Base-by-base conservation (phyloP, 2,113 vertebrate genomes). In the Boleophthalmus pectinirostris region DNA sequence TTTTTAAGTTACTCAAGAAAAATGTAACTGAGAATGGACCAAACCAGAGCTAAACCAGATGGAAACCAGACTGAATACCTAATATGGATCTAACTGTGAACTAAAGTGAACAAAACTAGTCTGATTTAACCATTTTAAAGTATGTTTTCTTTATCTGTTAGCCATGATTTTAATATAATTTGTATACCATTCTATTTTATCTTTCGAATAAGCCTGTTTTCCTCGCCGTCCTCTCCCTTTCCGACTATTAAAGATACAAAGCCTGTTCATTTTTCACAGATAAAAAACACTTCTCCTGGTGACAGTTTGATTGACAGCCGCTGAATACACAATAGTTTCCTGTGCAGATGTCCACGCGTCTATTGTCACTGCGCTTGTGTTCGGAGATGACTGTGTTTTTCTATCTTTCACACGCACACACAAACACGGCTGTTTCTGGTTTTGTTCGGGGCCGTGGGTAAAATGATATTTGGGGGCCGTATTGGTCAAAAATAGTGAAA, bases 241-340 rank as follows among this genome's bases (percentile, higher is more conserved):
- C 25, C 18, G 51, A 54, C 69, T 65, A 57, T 49, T 81, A 18
- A 66, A 64, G 72, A 60, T 69, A 57, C 15, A 56, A 24, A 46
- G 5, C 47, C 24, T 51, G 25, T 74, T 86, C 74, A 77, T 66
- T 46, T 85, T 75, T 77, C 15, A 54, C 72, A 69, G 74, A 76
- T 70, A 25, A 23, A 43, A 58, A 63, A 66, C 33, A 67, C 72
- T 47, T 51, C 51, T 63, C 64, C 67, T 53, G 66, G 68, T 47
- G 64, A 74, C 80, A 82, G 79, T 63, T 84, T 80, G 78, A 82
- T 70, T 78, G 82, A 70, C 81, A 81, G 81, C 45, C 73, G 74
- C 83, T 13, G 69, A 12, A 1, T 21, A 33, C 24, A 53, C 72
- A 63, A 29, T 72, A 68, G 68, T 79, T 77, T 69, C 66, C 61